Evolutionary conservation across 2,113 vertebrate species (phyloP), one percentile per base, ranked within the genome.

Genomic region (Coptodon bakossiorum): DNA sequence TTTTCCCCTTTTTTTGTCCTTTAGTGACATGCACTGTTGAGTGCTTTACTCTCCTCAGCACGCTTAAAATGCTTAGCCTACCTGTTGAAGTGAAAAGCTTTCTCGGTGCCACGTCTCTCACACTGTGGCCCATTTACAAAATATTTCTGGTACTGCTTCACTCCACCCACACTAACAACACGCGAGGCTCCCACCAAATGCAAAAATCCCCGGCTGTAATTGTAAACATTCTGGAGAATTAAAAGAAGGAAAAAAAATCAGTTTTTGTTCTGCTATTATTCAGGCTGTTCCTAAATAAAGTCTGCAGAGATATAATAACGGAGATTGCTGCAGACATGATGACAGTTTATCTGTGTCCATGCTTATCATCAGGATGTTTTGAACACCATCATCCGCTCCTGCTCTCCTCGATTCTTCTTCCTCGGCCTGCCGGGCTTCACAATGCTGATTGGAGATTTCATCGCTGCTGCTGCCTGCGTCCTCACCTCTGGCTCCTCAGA

Each of bases 371-470:
- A 99, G 99, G 98, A 99, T 94, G 96, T 99, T 92, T 92, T 99
- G 84, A 98, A 98, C 93, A 98, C 97, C 0, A 96, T 99, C 85
- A 95, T 99, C 92, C 97, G 96, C 88, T 98, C 98, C 94, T 99
- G 98, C 91, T 97, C 98, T 0, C 97, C 99, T 0, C 97, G 98
- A 19, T 99, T 99, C 94, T 99, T 99, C 95, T 99, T 98, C 94
- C 96, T 99, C 88, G 97, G 97, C 45, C 96, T 99, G 81, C 99
- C 98, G 4, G 98, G 98, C 80, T 99, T 99, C 94, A 98, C 97
- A 0, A 97, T 99, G 97, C 96, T 99, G 82, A 90, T 99, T 3
- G 96, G 97, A 86, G 98, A 99, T 95, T 99, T 99, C 94, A 97
- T 99, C 63, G 95, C 95, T 0, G 98, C 98, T 0, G 96, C 98